phyloP scores from a whole-genome alignment of 2,797 vertebrate genomes.

The Moxostoma hubbsi region DNA sequence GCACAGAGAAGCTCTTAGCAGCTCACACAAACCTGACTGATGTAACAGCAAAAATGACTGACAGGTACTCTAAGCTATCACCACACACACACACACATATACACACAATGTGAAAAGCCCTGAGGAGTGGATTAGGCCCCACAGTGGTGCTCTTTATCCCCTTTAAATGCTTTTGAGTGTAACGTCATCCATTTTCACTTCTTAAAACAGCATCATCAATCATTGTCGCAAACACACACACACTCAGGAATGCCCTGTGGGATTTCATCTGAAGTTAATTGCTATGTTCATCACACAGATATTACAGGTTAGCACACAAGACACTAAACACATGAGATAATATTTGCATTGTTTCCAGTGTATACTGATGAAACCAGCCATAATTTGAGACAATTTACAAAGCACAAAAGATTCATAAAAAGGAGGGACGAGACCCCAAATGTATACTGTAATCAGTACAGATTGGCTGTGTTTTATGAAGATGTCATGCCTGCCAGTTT shows the following conservation, averaged over 20 bases:
- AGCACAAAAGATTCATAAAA: conserved; percentile 37
- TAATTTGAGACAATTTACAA: conserved; percentile 38
- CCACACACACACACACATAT: conserved; percentile 53
- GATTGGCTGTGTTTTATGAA: conserved; percentile 33
- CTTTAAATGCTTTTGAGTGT: conserved; percentile 67
- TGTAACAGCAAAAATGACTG: conserved; percentile 33
- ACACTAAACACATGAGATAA: conserved; percentile 32
- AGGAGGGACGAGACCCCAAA: conserved; percentile 22
- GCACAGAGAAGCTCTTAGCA: conserved; percentile 58
- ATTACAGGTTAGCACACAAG: conserved; percentile 60
- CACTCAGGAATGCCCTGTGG: conserved; percentile 67
- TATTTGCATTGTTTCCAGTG: conserved; percentile 37
- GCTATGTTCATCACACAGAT: conserved; percentile 67
- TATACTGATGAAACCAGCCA: conserved; percentile 59
- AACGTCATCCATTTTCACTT: conserved; percentile 72
- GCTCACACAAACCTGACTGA: conserved; percentile 39
- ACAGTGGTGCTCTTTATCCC: conserved; percentile 76
- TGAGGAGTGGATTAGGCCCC: conserved; percentile 64
- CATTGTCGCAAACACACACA: conserved; percentile 56
- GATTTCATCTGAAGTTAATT: conserved; percentile 74
- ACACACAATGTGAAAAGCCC: conserved; percentile 49
- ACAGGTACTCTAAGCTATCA: conserved; percentile 33
- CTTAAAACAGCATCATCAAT: conserved; percentile 83
- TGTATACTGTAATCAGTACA: conserved; percentile 31
- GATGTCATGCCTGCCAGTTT: conserved; percentile 27